Evolutionary conservation across 2,888 invertebrate genomes (phyloP), one percentile per base, ranked within the genome.

Genomic region (Pyrgus malvae): DNA sequence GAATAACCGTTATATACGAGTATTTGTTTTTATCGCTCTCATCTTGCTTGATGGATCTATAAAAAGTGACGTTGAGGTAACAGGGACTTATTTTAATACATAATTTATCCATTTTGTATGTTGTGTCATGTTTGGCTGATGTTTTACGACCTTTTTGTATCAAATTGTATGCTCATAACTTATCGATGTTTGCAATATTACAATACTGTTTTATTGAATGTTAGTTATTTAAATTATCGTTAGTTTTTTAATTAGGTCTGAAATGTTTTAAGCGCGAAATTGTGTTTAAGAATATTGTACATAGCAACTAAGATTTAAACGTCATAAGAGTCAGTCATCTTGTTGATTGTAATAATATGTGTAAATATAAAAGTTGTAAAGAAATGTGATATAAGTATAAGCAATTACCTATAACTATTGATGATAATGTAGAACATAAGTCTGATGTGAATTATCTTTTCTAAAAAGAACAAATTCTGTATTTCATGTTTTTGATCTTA

Each of bases 311-410:
- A 42, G 23, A 2, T 35, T 14, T 50, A 41, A 41, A n/a, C 41
- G 17, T 31, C 40, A 27, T n/a, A 12, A 46, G 31, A 23, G n/a
- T 41, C 23, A 7, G 23, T 14, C 25, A 41, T 23, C 14, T 25
- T 25, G 16, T 41, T 41, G 25, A 25, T 25, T n/a, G n/a, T n/a
- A n/a, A n/a, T n/a, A 14, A 41, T 41, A 25, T 41, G 12, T 64
- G 63, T 64, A 65, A 58, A 64, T 63, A 53, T 55, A 60, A 63
- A 59, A 53, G 62, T 67, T 76, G 74, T 75, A 76, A 76, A 73
- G 64, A 74, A 75, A 74, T 78, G 78, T 78, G 78, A 78, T 78
- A 78, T 78, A 78, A 74, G 64, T 71, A 40, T 78, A 74, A 76
- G 75, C 48, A 51, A 41, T 21, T 59, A 60, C 55, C 42, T 38